These are phyloP conservation scores for Potamarius usumacintae DNA, from an alignment of 2,113 vertebrate species.

Conservation along the genomic window DNA sequence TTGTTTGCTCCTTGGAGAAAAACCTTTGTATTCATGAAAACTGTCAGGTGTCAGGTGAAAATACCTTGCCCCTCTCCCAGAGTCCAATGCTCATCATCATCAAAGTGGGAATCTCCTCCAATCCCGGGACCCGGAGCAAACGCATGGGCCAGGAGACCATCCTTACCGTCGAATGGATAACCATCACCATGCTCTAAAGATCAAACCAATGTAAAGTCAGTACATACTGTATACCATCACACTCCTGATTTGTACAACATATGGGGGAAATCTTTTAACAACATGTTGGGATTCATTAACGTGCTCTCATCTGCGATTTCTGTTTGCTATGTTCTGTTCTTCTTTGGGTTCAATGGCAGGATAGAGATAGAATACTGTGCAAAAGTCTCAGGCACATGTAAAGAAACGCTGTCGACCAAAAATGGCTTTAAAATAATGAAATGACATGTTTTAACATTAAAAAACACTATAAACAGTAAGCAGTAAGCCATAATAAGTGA, in stretches of 20 bases:
- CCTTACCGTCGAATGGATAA: constrained; percentile 97
- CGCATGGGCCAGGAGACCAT: constrained; percentile 94
- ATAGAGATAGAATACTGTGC: background rate
- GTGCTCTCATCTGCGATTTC: background rate
- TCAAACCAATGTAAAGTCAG: constrained; percentile 20
- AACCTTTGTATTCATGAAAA: background rate
- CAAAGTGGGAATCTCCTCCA: constrained; percentile 97
- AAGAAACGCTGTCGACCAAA: no score
- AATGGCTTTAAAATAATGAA: no score
- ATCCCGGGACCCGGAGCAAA: constrained; percentile 92
- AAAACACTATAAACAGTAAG: no score
- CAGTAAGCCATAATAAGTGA: no score
- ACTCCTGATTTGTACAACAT: background rate
- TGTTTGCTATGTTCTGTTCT: background rate
- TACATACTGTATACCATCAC: background rate
- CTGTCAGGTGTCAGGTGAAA: background rate
- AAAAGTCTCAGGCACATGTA: no score
- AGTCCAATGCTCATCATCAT: constrained; percentile 97
- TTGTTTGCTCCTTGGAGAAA: background rate
- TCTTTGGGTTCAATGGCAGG: background rate
- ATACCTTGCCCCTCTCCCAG: constrained; percentile 96
- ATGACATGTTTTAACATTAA: no score
- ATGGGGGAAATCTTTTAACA: background rate
- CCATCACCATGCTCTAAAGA: constrained; percentile 92
- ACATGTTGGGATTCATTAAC: background rate